Evolutionary conservation across 2,113 vertebrate species (phyloP).

Genomic region (Genyomyrus donnyi): DNA sequence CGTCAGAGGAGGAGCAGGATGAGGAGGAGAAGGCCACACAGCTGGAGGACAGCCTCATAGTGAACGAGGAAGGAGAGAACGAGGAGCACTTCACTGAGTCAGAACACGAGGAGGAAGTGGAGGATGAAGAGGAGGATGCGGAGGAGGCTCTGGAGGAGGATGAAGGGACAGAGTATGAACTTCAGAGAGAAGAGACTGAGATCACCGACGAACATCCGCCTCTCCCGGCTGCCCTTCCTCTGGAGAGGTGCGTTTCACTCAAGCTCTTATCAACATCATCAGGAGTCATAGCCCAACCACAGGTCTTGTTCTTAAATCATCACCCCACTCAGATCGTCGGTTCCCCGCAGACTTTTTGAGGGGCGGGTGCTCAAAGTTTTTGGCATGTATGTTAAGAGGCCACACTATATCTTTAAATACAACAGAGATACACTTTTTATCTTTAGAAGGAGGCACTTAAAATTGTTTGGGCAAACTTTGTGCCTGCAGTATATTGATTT

Average conservation of each 20-base stretch:
- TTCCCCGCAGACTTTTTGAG: background rate
- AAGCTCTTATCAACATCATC: background rate
- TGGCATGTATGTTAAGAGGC: background rate
- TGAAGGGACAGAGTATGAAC: conserved; percentile 4
- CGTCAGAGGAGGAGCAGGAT: conserved; percentile 16
- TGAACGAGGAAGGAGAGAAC: conserved; percentile 23
- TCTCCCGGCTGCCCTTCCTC: background rate
- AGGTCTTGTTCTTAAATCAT: background rate
- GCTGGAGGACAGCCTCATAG: background rate
- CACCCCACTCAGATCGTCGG: background rate
- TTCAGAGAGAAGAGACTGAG: background rate
- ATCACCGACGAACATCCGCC: background rate
- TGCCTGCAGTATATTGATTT: background rate
- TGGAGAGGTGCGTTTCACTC: conserved; percentile 43
- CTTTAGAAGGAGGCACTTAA: background rate
- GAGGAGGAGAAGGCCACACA: conserved; percentile 13
- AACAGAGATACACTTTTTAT: background rate
- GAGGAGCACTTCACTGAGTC: background rate
- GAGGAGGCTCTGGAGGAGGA: background rate
- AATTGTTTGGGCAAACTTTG: background rate
- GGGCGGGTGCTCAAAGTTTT: background rate
- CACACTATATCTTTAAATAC: background rate
- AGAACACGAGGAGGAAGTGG: background rate
- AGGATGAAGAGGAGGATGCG: background rate
- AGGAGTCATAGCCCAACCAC: background rate